Percentiles rank a stretch among this genome's conserved stretches.
Conservation (phyloP, 2,888 invertebrate species). For the Odiellus spinosus region DNA sequence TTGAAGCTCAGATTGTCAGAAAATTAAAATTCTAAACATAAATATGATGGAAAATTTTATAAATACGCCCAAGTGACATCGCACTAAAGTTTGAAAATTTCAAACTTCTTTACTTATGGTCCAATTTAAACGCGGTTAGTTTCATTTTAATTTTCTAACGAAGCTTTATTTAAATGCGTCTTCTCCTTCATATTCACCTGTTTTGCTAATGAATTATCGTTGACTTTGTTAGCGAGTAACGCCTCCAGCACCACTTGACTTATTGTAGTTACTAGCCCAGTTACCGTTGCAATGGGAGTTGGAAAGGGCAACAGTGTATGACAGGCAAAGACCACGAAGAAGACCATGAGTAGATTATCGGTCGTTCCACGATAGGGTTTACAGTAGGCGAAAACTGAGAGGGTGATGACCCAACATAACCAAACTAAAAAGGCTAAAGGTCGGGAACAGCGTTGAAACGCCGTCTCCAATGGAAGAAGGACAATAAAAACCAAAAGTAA, state of each 20-base stretch:
- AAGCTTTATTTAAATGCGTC: too few species aligned
- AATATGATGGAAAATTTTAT: too few species aligned
- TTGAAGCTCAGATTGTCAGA: too few species aligned
- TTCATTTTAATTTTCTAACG: too few species aligned
- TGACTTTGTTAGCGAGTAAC: slow-evolving; percentile 36
- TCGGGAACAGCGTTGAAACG: slow-evolving; percentile 15
- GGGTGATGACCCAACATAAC: slow-evolving; percentile 41
- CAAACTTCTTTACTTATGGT: too few species aligned
- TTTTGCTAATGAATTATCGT: slow-evolving; percentile 34
- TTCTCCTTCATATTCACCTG: slow-evolving; percentile 44
- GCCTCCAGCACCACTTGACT: slow-evolving; percentile 47
- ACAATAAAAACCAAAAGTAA: slow-evolving; percentile 14
- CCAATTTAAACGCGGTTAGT: too few species aligned
- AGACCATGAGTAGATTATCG: slow-evolving; percentile 43
- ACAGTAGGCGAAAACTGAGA: slow-evolving; percentile 42
- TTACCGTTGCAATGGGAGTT: slow-evolving; percentile 47
- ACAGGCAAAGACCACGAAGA: slow-evolving; percentile 57
- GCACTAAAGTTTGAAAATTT: too few species aligned
- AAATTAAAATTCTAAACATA: too few species aligned
- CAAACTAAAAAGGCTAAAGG: slow-evolving; percentile 15
- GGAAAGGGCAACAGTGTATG: slow-evolving; percentile 74
- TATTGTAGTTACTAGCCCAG: slow-evolving; percentile 51
- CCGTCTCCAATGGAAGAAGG: slow-evolving; percentile 16
- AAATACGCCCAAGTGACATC: too few species aligned
- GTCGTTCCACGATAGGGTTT: slow-evolving; percentile 36